phyloP scores from a whole-genome alignment of 2,888 invertebrate genomes.

The Lydus trimaculatus region DNA sequence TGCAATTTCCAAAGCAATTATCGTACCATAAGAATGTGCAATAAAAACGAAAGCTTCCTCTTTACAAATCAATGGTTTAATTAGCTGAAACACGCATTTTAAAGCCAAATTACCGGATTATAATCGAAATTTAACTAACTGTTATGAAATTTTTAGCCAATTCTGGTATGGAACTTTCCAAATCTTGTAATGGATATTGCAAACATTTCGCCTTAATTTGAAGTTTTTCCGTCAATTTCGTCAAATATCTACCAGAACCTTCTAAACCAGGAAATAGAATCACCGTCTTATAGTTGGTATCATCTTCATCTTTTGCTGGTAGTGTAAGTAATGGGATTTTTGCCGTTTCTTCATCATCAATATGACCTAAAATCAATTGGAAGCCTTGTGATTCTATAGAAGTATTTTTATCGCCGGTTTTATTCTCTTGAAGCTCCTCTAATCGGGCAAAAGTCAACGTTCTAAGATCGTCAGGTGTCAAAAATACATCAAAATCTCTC shows the following conservation, averaged over 20 bases:
- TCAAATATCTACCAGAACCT: constrained; percentile 54
- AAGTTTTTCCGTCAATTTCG: neutral
- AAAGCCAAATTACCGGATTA: too few species aligned
- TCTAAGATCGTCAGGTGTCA: constrained; percentile 87
- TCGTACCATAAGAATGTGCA: constrained; percentile 90
- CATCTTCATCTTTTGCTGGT: constrained; percentile 15
- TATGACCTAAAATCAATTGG: constrained; percentile 64
- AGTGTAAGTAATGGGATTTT: constrained; percentile 62
- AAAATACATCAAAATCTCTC: constrained; percentile 84
- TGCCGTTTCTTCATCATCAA: constrained; percentile 68
- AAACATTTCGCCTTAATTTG: constrained; percentile 51
- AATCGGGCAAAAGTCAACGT: constrained; percentile 78
- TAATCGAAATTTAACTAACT: too few species aligned
- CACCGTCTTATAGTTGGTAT: constrained; percentile 45
- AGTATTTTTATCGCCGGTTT: constrained; percentile 42
- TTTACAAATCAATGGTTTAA: constrained; percentile 59
- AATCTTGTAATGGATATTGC: constrained; percentile 43
- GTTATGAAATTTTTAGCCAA: neutral
- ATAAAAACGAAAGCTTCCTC: constrained; percentile 73
- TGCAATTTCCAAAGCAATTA: constrained; percentile 80
- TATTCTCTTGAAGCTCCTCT: constrained; percentile 64
- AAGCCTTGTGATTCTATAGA: constrained; percentile 15
- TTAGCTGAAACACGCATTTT: constrained; percentile 55
- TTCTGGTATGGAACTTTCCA: neutral
- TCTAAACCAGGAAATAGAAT: constrained; percentile 75